Base-by-base conservation (phyloP, 1,140 invertebrate genomes). In the Drosophila cardini region DNA sequence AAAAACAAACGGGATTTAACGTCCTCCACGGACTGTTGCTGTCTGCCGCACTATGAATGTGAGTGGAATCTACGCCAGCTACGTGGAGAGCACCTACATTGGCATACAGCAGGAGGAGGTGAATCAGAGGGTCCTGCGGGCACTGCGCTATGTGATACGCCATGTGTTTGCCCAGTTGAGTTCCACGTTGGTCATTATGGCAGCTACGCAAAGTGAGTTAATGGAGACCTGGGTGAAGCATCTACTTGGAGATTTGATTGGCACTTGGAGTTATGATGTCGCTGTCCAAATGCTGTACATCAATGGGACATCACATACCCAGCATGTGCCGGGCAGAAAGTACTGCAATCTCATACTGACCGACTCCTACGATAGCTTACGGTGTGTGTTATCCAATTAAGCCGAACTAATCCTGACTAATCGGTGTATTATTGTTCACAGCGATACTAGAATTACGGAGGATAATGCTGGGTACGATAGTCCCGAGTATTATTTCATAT, bases 401-500 rank as follows among this genome's bases (percentile, higher is more conserved):
- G 11, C 21, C 4, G 4, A 26, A 4, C 4, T 2, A 57, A 30
- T 46, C 5, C n/a, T 13, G 16, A 6, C n/a, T 4, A 42, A 11
- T n/a, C n/a, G n/a, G n/a, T n/a, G 32, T 9, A 13, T 63, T 6
- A 11, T 8, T 10, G 1, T 4, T 26, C 9, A 0, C 26, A 90
- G 86, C 2, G 43, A 70, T n/a, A 76, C 80, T 0, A 58, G 84
- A 11, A 61, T 91, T 7, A 57, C 76, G 0, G 48, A 36, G 6
- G 63, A 72, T 26, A 87, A 77, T 57, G 63, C 71, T 0, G 21
- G 56, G 15, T 78, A 70, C 8, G 80, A 91, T 48, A 73, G 65
- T 56, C 72, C 67, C 13, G 90, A 91, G n/a, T 91, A 84, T 42
- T 91, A 91, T 18, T 91, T 87, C 30, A 91, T 91, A 13, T 91